Percentiles rank a stretch among this genome's conserved stretches.
phyloP scores from a whole-genome alignment of 2,888 invertebrate species.

The Drosophila pegasa region DNA sequence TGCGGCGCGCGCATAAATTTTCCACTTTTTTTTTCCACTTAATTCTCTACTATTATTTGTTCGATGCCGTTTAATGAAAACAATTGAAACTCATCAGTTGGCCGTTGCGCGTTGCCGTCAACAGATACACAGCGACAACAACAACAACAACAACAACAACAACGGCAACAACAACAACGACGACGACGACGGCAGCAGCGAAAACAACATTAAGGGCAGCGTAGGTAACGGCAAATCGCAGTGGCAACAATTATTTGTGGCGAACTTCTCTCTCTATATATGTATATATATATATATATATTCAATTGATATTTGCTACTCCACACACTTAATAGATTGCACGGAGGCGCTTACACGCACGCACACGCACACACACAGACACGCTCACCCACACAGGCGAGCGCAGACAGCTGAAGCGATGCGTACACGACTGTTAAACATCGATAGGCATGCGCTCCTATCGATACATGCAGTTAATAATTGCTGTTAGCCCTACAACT shows the following conservation, averaged over 20 bases:
- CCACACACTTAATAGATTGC: slow-evolving; percentile 58
- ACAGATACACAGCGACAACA: slow-evolving; percentile 62
- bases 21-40: background rate
- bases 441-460: slow-evolving; percentile 26
- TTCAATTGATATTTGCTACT: slow-evolving; percentile 63
- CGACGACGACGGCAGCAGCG: slow-evolving; percentile 8
- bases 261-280: no score
- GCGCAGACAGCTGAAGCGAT: slow-evolving; percentile 52
- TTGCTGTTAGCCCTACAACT: slow-evolving; percentile 16
- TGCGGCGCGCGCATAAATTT: slow-evolving; percentile 57
- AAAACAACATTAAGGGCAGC: slow-evolving; percentile 18
- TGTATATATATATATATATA: no score
- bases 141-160: slow-evolving; percentile 28
- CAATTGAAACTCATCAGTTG: slow-evolving; percentile 71
- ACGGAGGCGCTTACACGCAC: slow-evolving; percentile 53
- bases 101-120: slow-evolving; percentile 62
- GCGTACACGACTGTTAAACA: slow-evolving; percentile 36
- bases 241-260: slow-evolving; percentile 24
- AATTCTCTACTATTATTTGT: background rate
- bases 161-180: slow-evolving; percentile 28
- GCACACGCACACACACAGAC: slow-evolving; percentile 18
- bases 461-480: slow-evolving; percentile 23
- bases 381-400: slow-evolving; percentile 19
- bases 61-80: slow-evolving; percentile 63
- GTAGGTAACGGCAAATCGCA: slow-evolving; percentile 17